A percentile compares a stretch with the other conserved stretches of the same genome.
Evolutionary conservation across 2,113 vertebrate genomes (phyloP).

Genomic region (Numenius arquata): DNA sequence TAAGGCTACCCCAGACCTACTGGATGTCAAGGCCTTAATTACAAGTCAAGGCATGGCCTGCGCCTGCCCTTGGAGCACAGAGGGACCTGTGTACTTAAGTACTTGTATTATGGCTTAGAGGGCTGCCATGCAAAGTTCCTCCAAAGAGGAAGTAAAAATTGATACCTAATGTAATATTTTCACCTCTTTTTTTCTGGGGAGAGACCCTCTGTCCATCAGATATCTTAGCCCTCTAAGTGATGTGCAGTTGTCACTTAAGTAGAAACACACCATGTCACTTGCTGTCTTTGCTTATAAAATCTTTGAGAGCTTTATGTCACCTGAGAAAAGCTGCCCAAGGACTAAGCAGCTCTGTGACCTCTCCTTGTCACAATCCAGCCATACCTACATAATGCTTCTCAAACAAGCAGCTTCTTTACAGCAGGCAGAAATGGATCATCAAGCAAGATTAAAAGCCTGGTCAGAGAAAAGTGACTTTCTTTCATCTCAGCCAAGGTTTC

Average conservation of each 20-base stretch:
- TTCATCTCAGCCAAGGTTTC: conserved; percentile 30
- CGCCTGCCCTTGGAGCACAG: not conserved
- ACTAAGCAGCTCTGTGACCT: not conserved
- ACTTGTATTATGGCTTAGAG: not conserved
- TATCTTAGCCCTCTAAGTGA: not conserved
- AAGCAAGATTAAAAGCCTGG: conserved; percentile 28
- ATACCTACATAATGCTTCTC: not conserved
- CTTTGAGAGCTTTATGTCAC: not conserved
- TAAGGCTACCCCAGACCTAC: not conserved
- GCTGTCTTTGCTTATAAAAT: not conserved
- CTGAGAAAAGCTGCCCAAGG: not conserved
- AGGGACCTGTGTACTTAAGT: not conserved
- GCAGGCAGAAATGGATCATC: conserved; percentile 31
- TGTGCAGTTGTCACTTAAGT: not conserved
- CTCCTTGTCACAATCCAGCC: not conserved
- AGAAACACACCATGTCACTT: fast-evolving
- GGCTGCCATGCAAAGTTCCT: not conserved
- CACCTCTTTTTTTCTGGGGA: not conserved
- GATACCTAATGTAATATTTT: not conserved
- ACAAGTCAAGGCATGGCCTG: fast-evolving
- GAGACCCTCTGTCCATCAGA: not conserved
- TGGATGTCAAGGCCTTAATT: not conserved
- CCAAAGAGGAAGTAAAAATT: not conserved
- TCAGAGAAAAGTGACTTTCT: conserved; percentile 25
- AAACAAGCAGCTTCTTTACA: not conserved